Percentiles rank a stretch among this genome's conserved stretches.
phyloP scores from a whole-genome alignment of 2,888 invertebrate species.

The Proisotoma minuta region DNA sequence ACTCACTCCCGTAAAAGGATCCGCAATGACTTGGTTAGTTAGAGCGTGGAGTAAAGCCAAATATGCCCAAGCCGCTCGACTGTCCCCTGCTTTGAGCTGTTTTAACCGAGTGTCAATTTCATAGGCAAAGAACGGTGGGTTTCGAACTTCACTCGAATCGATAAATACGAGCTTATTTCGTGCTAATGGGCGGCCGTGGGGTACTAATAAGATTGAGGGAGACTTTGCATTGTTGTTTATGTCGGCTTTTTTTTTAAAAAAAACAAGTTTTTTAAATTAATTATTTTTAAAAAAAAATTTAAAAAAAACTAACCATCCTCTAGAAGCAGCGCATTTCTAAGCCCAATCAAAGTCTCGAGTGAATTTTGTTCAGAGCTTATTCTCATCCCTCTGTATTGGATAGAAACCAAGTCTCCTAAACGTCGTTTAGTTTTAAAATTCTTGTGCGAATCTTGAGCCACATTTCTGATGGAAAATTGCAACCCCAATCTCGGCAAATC shows the following conservation, averaged over 20 bases:
- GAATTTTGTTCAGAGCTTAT: neutral
- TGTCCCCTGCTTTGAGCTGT: slow-evolving; percentile 24
- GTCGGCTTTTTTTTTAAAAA: slow-evolving; percentile 9
- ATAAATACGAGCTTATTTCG: neutral
- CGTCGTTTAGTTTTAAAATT: neutral
- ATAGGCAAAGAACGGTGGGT: slow-evolving; percentile 16
- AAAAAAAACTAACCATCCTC: slow-evolving; percentile 7
- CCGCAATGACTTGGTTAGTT: slow-evolving; percentile 10
- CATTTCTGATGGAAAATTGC: slow-evolving; percentile 6
- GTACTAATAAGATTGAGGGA: slow-evolving; percentile 20
- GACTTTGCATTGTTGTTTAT: slow-evolving; percentile 6
- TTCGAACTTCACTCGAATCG: neutral
- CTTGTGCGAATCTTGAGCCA: neutral
- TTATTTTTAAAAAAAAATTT: neutral
- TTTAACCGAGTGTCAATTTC: slow-evolving; percentile 17
- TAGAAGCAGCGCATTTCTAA: slow-evolving; percentile 18
- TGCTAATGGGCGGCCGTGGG: slow-evolving; percentile 12
- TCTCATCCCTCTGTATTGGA: slow-evolving; percentile 27
- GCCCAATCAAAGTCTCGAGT: slow-evolving; percentile 21
- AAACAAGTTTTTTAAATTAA: neutral
- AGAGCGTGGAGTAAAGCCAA: slow-evolving; percentile 21
- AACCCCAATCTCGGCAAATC: slow-evolving; percentile 19
- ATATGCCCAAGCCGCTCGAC: slow-evolving; percentile 23
- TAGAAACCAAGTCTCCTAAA: slow-evolving; percentile 9
- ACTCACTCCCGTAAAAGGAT: slow-evolving; percentile 25